Conservation (phyloP, 2,797 vertebrate species). For the Epinephelus awoara region DNA sequence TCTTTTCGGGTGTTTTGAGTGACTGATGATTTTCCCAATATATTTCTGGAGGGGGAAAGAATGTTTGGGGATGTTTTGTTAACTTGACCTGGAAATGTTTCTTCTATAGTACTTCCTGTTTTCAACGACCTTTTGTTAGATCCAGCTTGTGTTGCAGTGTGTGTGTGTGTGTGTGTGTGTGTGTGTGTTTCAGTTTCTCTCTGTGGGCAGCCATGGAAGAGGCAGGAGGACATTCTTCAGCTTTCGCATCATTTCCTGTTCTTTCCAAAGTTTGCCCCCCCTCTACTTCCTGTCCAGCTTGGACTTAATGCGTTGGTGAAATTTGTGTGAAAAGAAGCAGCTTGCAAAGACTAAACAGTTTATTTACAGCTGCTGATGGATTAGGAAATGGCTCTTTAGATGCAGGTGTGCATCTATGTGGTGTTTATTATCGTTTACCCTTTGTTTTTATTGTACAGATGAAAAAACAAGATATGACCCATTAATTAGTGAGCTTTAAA, state of each 20-base stretch:
- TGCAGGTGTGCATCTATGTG: constrained; percentile 30
- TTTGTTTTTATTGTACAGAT: not conserved
- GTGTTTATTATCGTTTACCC: not conserved
- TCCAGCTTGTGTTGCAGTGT: constrained; percentile 12
- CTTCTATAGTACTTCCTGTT: constrained; percentile 79
- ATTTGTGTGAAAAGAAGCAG: constrained; percentile 7
- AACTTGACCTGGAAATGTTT: constrained; percentile 76
- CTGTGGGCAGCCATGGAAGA: constrained; percentile 27
- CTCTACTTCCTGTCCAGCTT: constrained; percentile 75
- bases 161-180: constrained; percentile 40
- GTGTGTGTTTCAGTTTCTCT: constrained; percentile 22
- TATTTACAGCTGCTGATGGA: constrained; percentile 54
- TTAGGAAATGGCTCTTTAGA: constrained; percentile 45
- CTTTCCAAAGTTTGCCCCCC: constrained; percentile 68
- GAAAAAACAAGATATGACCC: not conserved
- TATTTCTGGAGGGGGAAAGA: constrained; percentile 62
- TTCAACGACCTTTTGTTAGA: constrained; percentile 71
- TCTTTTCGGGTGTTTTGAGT: constrained; percentile 23
- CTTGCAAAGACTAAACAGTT: constrained; percentile 54
- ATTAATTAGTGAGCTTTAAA: not conserved
- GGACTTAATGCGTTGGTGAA: constrained; percentile 55
- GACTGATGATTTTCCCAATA: constrained; percentile 24
- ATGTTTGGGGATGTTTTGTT: constrained; percentile 66
- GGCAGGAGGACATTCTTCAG: constrained; percentile 68
- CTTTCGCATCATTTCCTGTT: constrained; percentile 78